Evolutionary conservation across 1,140 invertebrate species (phyloP), one percentile per base, ranked within the genome.

Genomic region (Dufourea novaeangliae): DNA sequence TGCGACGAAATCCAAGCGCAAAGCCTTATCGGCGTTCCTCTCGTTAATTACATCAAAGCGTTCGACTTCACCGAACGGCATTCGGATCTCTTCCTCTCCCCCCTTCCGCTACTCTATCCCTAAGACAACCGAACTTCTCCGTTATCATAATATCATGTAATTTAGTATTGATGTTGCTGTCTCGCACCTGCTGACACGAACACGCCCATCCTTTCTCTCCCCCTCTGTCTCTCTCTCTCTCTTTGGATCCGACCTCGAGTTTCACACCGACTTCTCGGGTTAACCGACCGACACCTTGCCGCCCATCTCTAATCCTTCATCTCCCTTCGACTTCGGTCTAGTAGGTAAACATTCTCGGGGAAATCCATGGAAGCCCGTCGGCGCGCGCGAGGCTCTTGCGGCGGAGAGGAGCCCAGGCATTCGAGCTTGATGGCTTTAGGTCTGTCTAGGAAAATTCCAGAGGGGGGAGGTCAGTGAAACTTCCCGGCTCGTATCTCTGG

Each of bases 301-400:
- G 74, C 37, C 82, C 77, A 63, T 76, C 81, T 77, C 79, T 83
- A 74, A 84, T 84, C 82, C 72, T 69, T 74, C 82, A 64, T 84
- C 83, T 83, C 71, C 72, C 72, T 84, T 84, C 78, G 72, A 84
- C 78, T 83, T 84, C 39, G 69, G 73, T 83, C 73, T 78, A 57
- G 64, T 84, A 64, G 63, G 81, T 85, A 85, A 85, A 85, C 83
- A 85, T 71, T 78, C 64, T 29, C 68, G 29, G 54, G 75, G 52
- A 85, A 81, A 80, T 83, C 67, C 57, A 57, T 46, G 64, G 50
- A 73, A 74, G 82, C 80, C 52, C 63, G 34, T 34, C 67, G 61
- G 67, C 71, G 70, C 62, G 50, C 70, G 66, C 54, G 32, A 69
- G 41, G 75, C 59, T 73, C 74, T 69, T 72, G 50, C 73, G 50